Evolutionary conservation across 2,888 invertebrate genomes (phyloP), one percentile per base, ranked within the genome.

Genomic region (Chaetogeoica ovagalla): DNA sequence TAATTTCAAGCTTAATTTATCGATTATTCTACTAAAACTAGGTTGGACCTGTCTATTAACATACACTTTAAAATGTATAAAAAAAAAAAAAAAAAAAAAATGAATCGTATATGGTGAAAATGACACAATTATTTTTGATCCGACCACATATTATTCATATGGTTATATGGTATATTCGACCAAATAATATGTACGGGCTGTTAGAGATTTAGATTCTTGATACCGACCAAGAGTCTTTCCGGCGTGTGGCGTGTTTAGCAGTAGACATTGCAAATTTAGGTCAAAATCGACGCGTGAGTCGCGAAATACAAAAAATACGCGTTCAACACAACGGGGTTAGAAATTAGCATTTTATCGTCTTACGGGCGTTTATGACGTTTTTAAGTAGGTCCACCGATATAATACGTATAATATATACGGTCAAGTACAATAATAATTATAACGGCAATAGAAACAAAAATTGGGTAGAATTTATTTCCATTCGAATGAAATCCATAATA

Each of bases 341-440:
- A 79, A 79, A 79, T 79, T 79, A 63, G 55, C 77, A 79, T 79
- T 71, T 55, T 70, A 7, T 55, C 77, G 70, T 79, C 55, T 70
- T 79, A 21, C 37, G 7, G 37, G 4, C 70, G 37, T 62, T 70
- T n/a, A 77, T 9, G 43, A 43, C 43, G 43, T 43, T 43, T 43
- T 30, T 30, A 30, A 43, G 9, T 43, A 2, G 63, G 23, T 66
- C 43, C 23, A 19, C 1, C 7, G n/a, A 0, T 3, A 57, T n/a
- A 66, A 13, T 23, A 5, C 62, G 39, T 66, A n/a, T 43, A 21
- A 39, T 39, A 19, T 23, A 57, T 19, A 17, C 1, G 11, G n/a
- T 1, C 6, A 57, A 66, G 17, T 37, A 17, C n/a, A n/a, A n/a
- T n/a, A n/a, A n/a, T n/a, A n/a, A n/a, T n/a, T n/a, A n/a, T 75